These are phyloP conservation scores for Barypeithes pellucidus DNA, from an alignment of 2,888 invertebrate species.

Conservation along the genomic window DNA sequence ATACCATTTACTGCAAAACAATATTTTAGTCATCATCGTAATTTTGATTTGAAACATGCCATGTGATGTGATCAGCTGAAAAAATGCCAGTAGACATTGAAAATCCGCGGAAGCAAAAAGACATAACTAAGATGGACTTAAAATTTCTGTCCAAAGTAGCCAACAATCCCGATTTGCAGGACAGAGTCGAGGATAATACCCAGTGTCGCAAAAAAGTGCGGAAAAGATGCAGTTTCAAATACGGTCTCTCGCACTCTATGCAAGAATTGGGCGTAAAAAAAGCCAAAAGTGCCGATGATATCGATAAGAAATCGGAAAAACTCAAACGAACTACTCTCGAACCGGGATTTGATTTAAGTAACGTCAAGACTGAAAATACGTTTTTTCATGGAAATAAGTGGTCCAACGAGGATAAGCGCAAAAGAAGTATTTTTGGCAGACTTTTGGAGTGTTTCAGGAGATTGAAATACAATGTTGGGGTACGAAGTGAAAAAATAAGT, in stretches of 20 bases:
- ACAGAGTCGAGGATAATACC: constrained; percentile 17
- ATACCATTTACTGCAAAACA: no score
- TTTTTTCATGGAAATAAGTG: constrained; percentile 2
- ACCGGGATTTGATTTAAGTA: constrained; percentile 17
- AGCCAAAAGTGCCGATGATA: constrained; percentile 13
- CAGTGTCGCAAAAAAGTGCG: constrained; percentile 21
- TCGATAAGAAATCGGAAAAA: constrained; percentile 18
- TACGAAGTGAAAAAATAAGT: constrained; percentile 24
- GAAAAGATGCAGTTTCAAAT: constrained; percentile 46
- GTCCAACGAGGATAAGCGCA: neutral
- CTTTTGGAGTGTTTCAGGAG: constrained; percentile 32
- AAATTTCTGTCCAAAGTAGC: constrained; percentile 55
- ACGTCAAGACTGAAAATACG: neutral
- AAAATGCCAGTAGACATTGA: constrained; percentile 57
- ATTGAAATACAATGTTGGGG: constrained; percentile 10
- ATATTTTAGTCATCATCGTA: no score
- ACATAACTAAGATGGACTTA: constrained; percentile 53
- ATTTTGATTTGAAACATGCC: no score
- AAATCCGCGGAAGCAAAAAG: constrained; percentile 26
- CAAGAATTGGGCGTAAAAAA: constrained; percentile 28
- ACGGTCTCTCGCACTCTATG: constrained; percentile 38
- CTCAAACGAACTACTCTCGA: constrained; percentile 31
- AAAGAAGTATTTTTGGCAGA: constrained; percentile 13
- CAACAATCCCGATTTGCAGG: constrained; percentile 53
- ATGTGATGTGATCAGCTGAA: no score